Evolutionary conservation across 1,140 invertebrate species (phyloP).

Genomic region (Pentalonia nigronervosa): DNA sequence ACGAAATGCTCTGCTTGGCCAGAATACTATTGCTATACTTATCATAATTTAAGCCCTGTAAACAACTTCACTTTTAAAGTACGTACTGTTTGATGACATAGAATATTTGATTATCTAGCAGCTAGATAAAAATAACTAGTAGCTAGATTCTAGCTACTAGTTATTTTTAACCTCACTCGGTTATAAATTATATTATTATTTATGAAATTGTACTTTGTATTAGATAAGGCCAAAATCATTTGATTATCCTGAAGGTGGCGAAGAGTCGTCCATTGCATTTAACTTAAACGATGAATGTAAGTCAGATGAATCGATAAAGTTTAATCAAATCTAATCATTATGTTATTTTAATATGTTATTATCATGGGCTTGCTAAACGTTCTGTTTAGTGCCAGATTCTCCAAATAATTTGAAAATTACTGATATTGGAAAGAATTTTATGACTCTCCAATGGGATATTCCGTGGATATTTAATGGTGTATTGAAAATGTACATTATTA

Average conservation of each 20-base stretch:
- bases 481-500: not conserved
- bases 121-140: too few species aligned
- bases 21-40: not conserved
- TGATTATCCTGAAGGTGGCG: slow-evolving; percentile 9
- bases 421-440: not conserved
- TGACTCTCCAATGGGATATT: slow-evolving; percentile 20
- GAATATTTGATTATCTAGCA: not conserved
- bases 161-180: too few species aligned
- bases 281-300: slow-evolving; percentile 14
- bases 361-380: not conserved
- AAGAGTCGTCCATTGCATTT: not conserved
- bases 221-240: not conserved
- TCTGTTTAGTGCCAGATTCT: not conserved
- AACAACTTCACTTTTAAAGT: slow-evolving; percentile 20
- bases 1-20: slow-evolving; percentile 9
- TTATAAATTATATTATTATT: not conserved
- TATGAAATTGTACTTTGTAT: not conserved
- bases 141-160: too few species aligned
- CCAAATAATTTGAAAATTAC: not conserved
- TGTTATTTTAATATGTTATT: not conserved
- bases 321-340: not conserved
- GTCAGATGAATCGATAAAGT: not conserved
- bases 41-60: not conserved
- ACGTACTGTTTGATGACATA: not conserved
- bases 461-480: slow-evolving; percentile 33